Evolutionary conservation across 2,888 invertebrate species (phyloP).

Genomic region (Cryptus viduatorius): DNA sequence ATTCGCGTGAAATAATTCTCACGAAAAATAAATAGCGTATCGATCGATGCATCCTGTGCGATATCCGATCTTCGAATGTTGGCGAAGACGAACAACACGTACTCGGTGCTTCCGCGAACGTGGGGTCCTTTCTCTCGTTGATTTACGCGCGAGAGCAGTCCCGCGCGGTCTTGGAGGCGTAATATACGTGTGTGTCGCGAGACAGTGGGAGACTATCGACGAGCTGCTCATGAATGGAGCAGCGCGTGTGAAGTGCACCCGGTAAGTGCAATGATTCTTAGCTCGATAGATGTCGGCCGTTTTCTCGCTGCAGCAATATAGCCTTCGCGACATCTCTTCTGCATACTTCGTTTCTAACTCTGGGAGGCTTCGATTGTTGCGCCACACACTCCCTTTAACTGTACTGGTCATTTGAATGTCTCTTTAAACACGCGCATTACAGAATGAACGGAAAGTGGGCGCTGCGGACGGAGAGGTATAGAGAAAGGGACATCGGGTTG

Average conservation of each 20-base stretch:
- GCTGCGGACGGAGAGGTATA: constrained; percentile 19
- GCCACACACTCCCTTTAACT: constrained; percentile 55
- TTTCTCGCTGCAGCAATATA: not conserved
- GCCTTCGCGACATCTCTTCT: not conserved
- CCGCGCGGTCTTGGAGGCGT: constrained; percentile 25
- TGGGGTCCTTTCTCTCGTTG: constrained; percentile 46
- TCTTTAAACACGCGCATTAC: constrained; percentile 61
- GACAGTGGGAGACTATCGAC: constrained; percentile 55
- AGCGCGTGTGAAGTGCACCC: constrained; percentile 9
- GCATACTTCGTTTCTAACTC: constrained; percentile 16
- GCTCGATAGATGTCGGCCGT: constrained; percentile 12
- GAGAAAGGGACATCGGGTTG: constrained; percentile 17
- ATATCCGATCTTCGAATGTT: not conserved
- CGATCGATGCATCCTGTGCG: not conserved
- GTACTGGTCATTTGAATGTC: constrained; percentile 65
- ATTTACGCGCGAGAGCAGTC: constrained; percentile 28
- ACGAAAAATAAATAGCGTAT: not conserved
- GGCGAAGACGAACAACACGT: not conserved
- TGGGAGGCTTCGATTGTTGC: constrained; percentile 14
- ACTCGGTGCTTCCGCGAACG: constrained; percentile 43
- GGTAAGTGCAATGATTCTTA: constrained; percentile 52
- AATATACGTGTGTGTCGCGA: constrained; percentile 35
- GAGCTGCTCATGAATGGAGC: constrained; percentile 57
- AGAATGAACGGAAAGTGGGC: constrained; percentile 64
- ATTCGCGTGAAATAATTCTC: no score